Conservation (phyloP, 2,888 invertebrate genomes). For the Brenthis daphne region DNA sequence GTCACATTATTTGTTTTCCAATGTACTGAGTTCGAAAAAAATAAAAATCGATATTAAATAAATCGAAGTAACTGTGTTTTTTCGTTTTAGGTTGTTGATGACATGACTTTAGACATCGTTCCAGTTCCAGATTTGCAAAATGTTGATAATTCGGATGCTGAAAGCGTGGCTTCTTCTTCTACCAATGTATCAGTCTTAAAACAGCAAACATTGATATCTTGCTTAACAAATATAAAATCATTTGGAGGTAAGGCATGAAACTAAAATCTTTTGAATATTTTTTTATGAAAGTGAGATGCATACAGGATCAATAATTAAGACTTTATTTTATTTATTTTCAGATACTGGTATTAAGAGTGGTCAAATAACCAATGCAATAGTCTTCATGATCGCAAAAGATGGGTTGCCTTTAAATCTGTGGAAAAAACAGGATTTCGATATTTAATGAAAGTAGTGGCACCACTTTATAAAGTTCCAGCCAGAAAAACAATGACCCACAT, state of each 20-base stretch:
- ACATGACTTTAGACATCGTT: conserved; percentile 14
- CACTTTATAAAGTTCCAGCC: conserved; percentile 37
- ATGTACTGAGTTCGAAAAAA: conserved; percentile 4
- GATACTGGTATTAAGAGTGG: conserved; percentile 36
- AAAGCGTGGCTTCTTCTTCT: conserved; percentile 40
- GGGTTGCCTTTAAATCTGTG: conserved; percentile 37
- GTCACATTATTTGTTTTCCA: neutral
- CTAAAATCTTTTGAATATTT: neutral
- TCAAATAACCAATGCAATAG: conserved; percentile 38
- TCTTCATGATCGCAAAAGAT: conserved; percentile 39
- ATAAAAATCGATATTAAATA: neutral
- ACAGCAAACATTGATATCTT: conserved; percentile 38
- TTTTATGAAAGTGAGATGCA: conserved; percentile 3
- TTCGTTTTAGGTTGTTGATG: conserved; percentile 1
- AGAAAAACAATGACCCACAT: conserved; percentile 40
- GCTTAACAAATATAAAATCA: conserved; percentile 39
- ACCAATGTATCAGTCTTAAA: conserved; percentile 37
- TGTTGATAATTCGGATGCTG: conserved; percentile 38
- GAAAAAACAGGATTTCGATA: conserved; percentile 39
- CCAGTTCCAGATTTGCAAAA: conserved; percentile 38
- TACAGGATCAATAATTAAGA: conserved; percentile 1
- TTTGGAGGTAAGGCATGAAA: conserved; percentile 34
- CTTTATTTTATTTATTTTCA: conserved; percentile 13
- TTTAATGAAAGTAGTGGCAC: conserved; percentile 38
- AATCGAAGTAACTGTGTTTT: neutral